These are phyloP conservation scores for Eurosta solidaginis DNA, from an alignment of 1,140 invertebrate genomes.

Conservation along the genomic window DNA sequence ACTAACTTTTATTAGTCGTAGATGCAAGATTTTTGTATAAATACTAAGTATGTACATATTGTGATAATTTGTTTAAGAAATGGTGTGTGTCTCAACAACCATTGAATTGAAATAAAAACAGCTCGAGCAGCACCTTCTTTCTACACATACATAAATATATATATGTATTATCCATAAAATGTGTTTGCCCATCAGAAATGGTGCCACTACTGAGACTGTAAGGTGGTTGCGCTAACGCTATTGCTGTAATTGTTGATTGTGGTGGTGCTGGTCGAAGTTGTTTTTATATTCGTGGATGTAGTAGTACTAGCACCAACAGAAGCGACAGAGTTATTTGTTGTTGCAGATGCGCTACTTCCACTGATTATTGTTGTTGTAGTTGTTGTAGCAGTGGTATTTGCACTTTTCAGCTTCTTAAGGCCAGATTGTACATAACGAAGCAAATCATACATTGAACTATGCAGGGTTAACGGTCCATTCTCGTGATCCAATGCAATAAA, in stretches of 20 bases:
- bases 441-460: slow-evolving; percentile 75
- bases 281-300: background rate
- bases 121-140: background rate
- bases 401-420: slow-evolving; percentile 62
- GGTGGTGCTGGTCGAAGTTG: too few species aligned
- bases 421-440: slow-evolving; percentile 76
- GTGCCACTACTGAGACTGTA: background rate
- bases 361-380: background rate
- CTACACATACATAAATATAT: background rate
- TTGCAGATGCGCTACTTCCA: background rate
- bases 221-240: background rate
- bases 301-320: background rate
- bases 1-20: too few species aligned
- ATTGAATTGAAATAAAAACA: too few species aligned
- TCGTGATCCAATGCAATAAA: slow-evolving; percentile 77
- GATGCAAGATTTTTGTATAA: too few species aligned
- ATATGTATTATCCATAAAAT: background rate
- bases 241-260: background rate
- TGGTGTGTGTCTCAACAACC: too few species aligned
- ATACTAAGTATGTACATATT: too few species aligned
- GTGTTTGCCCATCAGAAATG: too few species aligned
- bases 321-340: background rate
- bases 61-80: too few species aligned
- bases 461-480: slow-evolving; percentile 75
- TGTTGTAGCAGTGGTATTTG: background rate